These are phyloP conservation scores for Urocynchramus pylzowi DNA, from an alignment of 2,113 vertebrate species.

Conservation along the genomic window DNA sequence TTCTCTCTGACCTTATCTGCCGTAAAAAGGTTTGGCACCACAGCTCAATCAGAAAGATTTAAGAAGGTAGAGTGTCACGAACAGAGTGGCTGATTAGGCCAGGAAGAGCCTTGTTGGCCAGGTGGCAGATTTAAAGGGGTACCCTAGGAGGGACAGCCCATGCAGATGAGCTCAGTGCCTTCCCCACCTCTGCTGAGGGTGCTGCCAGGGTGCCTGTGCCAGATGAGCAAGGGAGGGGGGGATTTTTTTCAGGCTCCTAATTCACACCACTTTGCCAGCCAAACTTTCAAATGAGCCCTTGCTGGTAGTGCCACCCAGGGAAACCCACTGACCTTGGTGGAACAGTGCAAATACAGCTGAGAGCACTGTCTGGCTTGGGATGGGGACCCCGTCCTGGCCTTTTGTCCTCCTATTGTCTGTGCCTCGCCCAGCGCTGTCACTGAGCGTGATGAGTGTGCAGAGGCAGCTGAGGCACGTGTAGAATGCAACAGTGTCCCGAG, in stretches of 20 bases:
- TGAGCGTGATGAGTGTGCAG: not conserved
- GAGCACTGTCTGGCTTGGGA: not conserved
- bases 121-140: not conserved
- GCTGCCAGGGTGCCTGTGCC: not conserved
- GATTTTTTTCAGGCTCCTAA: not conserved
- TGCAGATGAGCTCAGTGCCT: not conserved
- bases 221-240: not conserved
- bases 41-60: not conserved
- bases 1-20: not conserved
- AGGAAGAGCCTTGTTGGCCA: not conserved
- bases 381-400: rapidly evolving
- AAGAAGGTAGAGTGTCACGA: not conserved
- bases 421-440: rapidly evolving
- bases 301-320: not conserved
- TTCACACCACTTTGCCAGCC: not conserved
- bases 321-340: not conserved
- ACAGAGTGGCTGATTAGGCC: not conserved
- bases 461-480: not conserved
- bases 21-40: not conserved
- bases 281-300: not conserved
- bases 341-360: not conserved
- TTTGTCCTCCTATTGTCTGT: not conserved
- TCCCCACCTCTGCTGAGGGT: not conserved
- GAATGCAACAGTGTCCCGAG: not conserved
- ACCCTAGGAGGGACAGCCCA: not conserved